A percentile compares a stretch with the other conserved stretches of the same genome.
Conservation (phyloP, 2,888 invertebrate species). For the Apamea crenata region DNA sequence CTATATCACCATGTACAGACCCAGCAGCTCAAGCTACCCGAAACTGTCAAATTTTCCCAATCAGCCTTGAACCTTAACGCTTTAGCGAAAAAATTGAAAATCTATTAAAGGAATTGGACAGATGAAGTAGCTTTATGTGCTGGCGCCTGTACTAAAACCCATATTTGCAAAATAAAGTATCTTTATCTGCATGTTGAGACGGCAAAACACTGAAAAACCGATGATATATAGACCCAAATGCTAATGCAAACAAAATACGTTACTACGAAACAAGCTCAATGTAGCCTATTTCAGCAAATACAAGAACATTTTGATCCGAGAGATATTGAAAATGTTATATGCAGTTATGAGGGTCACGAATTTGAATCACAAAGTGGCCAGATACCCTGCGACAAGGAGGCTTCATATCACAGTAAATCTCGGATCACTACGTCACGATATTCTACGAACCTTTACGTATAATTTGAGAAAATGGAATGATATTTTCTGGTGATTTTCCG, state of each 20-base stretch:
- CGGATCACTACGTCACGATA: slow-evolving; percentile 26
- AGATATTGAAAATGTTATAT: slow-evolving; percentile 69
- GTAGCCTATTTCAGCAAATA: slow-evolving; percentile 10
- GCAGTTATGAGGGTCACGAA: slow-evolving; percentile 67
- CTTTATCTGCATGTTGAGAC: background rate
- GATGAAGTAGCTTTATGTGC: no score
- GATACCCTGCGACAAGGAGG: slow-evolving; percentile 6
- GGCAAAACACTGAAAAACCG: background rate
- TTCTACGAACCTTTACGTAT: slow-evolving; percentile 26
- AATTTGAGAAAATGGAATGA: slow-evolving; percentile 14
- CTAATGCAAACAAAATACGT: background rate
- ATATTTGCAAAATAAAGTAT: background rate
- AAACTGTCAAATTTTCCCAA: no score
- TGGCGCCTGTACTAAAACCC: no score
- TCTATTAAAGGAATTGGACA: no score
- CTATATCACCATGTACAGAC: no score
- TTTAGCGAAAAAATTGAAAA: no score
- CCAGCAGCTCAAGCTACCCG: no score
- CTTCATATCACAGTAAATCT: slow-evolving; percentile 43
- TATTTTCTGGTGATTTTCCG: slow-evolving; percentile 28
- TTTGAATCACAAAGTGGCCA: slow-evolving; percentile 71
- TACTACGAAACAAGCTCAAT: background rate
- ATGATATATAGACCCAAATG: background rate
- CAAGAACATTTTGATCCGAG: slow-evolving; percentile 9
- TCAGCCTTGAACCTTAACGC: no score